Base-by-base conservation (phyloP, 2,113 vertebrate genomes). In the Brachirus orientalis region DNA sequence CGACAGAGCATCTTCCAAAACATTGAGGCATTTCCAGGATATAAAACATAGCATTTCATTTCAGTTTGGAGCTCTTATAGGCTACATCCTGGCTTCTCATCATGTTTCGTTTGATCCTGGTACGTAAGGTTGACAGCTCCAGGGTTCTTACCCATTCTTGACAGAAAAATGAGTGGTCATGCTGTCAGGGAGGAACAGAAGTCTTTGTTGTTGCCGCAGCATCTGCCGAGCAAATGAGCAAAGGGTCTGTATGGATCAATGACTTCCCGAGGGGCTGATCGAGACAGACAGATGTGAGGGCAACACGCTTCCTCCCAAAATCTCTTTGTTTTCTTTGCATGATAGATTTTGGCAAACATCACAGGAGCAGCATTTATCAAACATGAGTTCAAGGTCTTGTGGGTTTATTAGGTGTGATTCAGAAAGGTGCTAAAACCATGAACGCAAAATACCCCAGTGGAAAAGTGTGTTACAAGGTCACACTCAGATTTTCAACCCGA, bases 171-270 rank as follows among this genome's bases (percentile, higher is more conserved):
- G 54, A 84, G 53, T 62, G 75, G 80, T 79, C 73, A 36, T 75
- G 70, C 80, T 80, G 64, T 83, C 84, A 76, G 53, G 18, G 61
- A 54, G 62, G 78, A 80, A 78, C 67, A 73, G 33, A 70, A 78
- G 59, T 79, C 81, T 76, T 67, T 82, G 84, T 76, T 84, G 80
- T 69, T 66, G 57, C 43, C 22, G 60, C 56, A 45, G 61, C 51
- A 10, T 83, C 87, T 82, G 73, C 36, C 17, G 20, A 54, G 72
- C 71, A 69, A 72, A 57, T 63, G 80, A 79, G 76, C 77, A 75
- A 79, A 75, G 66, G 81, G 74, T 78, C 72, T 75, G 75, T 51
- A 78, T 60, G 83, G 85, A 90, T 89, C 89, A 86, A 70, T 81
- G 81, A 50, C 62, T 86, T 74, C 65, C 66, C 72, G 57, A 85